Conservation (phyloP, 2,888 invertebrate species). For the Dicycla oo region DNA sequence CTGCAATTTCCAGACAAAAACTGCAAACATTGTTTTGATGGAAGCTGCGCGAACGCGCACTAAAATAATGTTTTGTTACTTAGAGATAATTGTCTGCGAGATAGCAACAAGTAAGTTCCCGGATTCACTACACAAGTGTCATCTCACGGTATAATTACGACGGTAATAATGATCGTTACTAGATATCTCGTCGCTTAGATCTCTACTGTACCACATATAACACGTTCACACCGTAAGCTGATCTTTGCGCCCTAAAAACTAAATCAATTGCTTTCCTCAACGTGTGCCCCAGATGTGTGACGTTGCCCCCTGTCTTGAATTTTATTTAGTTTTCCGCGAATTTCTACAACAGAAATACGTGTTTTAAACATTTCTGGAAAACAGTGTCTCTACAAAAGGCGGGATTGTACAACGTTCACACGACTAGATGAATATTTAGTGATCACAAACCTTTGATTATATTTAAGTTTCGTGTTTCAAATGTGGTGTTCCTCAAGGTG, state of each 20-base stretch:
- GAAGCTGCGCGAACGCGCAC: conserved; percentile 27
- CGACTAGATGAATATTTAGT: conserved; percentile 36
- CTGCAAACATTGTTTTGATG: conserved; percentile 42
- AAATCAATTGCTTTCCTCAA: conserved; percentile 68
- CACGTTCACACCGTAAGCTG: conserved; percentile 69
- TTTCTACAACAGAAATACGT: conserved; percentile 32
- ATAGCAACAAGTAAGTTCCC: conserved; percentile 35
- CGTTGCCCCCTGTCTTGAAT: conserved; percentile 66
- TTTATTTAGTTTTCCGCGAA: conserved; percentile 65
- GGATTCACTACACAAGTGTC: conserved; percentile 61
- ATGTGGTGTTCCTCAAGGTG: conserved; percentile 30
- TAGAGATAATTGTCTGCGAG: conserved; percentile 39
- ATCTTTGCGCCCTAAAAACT: conserved; percentile 80
- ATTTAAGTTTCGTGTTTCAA: conserved; percentile 52
- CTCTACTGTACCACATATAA: conserved; percentile 68
- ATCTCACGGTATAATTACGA: conserved; percentile 70
- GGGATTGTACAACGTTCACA: conserved; percentile 52
- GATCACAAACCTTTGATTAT: conserved; percentile 56
- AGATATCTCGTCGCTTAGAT: conserved; percentile 68
- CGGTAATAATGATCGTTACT: conserved; percentile 62
- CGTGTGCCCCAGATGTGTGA: conserved; percentile 70
- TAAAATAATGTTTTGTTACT: conserved; percentile 46
- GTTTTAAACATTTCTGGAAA: conserved; percentile 25
- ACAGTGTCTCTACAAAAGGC: conserved; percentile 28
- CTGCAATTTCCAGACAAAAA: conserved; percentile 46